These are phyloP conservation scores for Neoascia interrupta DNA, from an alignment of 2,888 invertebrate species.

Conservation along the genomic window DNA sequence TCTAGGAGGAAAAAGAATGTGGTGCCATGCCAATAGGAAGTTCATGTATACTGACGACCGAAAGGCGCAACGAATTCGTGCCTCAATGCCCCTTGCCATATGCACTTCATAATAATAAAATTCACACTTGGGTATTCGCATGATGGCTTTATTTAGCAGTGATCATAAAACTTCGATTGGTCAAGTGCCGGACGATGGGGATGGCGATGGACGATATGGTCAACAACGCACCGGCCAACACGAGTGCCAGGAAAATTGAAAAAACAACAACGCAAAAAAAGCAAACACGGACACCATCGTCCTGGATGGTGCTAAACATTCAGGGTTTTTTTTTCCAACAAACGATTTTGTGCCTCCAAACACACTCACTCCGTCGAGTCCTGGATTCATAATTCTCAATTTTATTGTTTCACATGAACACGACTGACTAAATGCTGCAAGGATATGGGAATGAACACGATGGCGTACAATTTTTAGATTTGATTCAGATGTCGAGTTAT, in stretches of 20 bases:
- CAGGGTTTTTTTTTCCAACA: neutral
- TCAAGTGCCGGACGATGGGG: neutral
- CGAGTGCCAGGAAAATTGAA: constrained; percentile 55
- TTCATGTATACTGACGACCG: no score
- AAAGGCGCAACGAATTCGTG: neutral
- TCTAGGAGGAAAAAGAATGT: neutral
- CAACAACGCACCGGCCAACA: constrained; percentile 50
- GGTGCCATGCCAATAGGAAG: constrained; percentile 60
- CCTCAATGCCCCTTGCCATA: constrained; percentile 28
- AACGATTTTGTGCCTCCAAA: neutral
- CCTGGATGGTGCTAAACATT: constrained; percentile 58
- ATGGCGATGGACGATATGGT: constrained; percentile 14
- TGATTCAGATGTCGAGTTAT: constrained; percentile 15
- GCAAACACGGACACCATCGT: no score
- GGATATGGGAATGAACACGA: neutral
- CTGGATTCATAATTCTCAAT: constrained; percentile 54
- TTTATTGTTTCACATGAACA: constrained; percentile 37
- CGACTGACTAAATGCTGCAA: constrained; percentile 19
- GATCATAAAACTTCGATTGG: constrained; percentile 56
- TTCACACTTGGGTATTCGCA: constrained; percentile 65
- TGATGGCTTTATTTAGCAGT: constrained; percentile 50
- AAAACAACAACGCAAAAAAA: neutral
- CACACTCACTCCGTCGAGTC: constrained; percentile 23
- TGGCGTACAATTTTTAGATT: neutral
- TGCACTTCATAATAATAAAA: constrained; percentile 67